These are phyloP conservation scores for Xestoiulus laeticollis DNA, from an alignment of 2,888 invertebrate species.

Conservation along the genomic window DNA sequence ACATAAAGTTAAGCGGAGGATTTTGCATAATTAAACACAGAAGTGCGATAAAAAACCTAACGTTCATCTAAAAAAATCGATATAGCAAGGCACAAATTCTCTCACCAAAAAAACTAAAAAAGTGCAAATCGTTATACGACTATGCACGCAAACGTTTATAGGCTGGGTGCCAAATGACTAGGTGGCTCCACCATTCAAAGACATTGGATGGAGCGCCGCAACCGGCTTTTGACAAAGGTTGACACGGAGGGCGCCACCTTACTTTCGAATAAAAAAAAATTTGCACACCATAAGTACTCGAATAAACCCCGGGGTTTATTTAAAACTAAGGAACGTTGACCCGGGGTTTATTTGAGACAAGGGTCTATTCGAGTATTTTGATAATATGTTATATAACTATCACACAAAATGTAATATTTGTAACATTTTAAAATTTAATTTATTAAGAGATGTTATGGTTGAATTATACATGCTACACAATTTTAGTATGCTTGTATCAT, in stretches of 20 bases:
- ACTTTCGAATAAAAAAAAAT: too few relatives aligned
- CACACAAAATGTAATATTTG: too few relatives aligned
- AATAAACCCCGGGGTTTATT: too few relatives aligned
- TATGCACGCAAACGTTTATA: not conserved
- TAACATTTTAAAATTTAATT: too few relatives aligned
- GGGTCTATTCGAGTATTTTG: too few relatives aligned
- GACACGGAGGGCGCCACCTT: not conserved
- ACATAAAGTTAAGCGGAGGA: not conserved
- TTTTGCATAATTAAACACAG: slow-evolving; percentile 9
- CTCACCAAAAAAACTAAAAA: not conserved
- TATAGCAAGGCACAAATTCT: not conserved
- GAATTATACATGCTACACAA: too few relatives aligned
- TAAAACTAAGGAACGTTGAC: too few relatives aligned
- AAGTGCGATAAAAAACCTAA: not conserved
- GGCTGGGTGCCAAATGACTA: not conserved
- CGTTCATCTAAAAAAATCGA: not conserved
- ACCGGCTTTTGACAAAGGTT: not conserved
- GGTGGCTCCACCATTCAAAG: not conserved
- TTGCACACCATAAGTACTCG: too few relatives aligned
- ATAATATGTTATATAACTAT: too few relatives aligned
- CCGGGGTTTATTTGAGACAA: too few relatives aligned
- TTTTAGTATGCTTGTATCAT: too few relatives aligned
- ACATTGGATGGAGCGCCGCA: not conserved
- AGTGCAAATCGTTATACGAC: not conserved
- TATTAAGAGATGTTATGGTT: too few relatives aligned